These are phyloP conservation scores for Argentina silus DNA, from an alignment of 2,797 vertebrate genomes.

Conservation along the genomic window DNA sequence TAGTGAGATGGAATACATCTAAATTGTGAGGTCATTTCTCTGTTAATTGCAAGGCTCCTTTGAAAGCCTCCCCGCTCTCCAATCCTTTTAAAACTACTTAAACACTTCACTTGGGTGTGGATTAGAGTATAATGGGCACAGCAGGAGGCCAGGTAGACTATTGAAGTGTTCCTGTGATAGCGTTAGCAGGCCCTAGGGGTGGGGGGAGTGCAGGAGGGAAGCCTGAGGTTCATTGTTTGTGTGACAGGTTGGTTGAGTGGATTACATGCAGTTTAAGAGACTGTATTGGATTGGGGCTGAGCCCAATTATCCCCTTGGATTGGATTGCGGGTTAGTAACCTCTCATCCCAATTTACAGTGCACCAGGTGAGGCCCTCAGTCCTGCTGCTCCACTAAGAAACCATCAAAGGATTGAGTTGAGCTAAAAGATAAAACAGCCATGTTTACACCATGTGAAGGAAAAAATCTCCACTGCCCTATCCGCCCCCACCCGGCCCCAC, in stretches of 20 bases:
- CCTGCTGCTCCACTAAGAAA: conserved; percentile 50
- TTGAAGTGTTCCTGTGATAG: conserved; percentile 75
- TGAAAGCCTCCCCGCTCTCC: conserved; percentile 63
- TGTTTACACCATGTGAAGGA: conserved; percentile 45
- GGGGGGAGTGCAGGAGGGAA: conserved; percentile 29
- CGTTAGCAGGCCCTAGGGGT: conserved; percentile 57
- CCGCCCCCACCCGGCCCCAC: not conserved
- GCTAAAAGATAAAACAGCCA: conserved; percentile 48
- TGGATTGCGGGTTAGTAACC: conserved; percentile 71
- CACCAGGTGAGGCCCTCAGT: conserved; percentile 63
- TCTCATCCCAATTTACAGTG: conserved; percentile 71
- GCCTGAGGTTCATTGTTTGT: conserved; percentile 67
- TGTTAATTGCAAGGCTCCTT: conserved; percentile 68
- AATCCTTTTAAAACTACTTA: conserved; percentile 75
- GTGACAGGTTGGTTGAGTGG: conserved; percentile 79
- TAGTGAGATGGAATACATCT: conserved; percentile 44
- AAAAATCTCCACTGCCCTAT: conserved; percentile 28
- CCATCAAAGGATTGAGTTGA: conserved; percentile 56
- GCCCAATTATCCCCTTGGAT: conserved; percentile 70
- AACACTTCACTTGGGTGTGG: conserved; percentile 70
- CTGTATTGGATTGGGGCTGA: conserved; percentile 75
- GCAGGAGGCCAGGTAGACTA: conserved; percentile 74
- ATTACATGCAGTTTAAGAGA: conserved; percentile 81
- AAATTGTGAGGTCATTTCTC: conserved; percentile 66
- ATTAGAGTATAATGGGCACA: conserved; percentile 76